phyloP scores from a whole-genome alignment of 2,797 vertebrate genomes.

The Acanthurus lineatus region DNA sequence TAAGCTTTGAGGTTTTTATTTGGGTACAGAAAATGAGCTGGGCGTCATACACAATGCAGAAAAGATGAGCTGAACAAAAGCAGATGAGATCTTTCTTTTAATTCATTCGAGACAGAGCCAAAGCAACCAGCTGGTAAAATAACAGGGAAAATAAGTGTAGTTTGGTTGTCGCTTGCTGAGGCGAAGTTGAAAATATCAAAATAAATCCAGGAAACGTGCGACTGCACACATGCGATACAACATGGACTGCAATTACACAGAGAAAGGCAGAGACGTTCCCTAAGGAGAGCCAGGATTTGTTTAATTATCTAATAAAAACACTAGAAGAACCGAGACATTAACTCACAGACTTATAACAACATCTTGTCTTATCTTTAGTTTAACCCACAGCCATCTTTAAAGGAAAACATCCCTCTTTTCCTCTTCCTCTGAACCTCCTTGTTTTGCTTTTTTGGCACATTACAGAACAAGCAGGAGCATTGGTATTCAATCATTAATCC shows the following conservation, averaged over 20 bases:
- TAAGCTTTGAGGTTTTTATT: conserved; percentile 35
- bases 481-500: conserved; percentile 83
- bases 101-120: conserved; percentile 38
- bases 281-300: conserved; percentile 22
- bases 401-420: conserved; percentile 55
- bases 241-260: conserved; percentile 17
- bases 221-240: conserved; percentile 25
- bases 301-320: conserved; percentile 52
- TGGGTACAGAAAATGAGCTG: conserved; percentile 20
- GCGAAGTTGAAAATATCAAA: conserved; percentile 20
- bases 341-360: conserved; percentile 37
- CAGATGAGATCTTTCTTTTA: conserved; percentile 20
- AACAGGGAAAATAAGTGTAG: not conserved
- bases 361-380: conserved; percentile 51
- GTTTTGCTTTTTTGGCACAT: conserved; percentile 67
- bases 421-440: conserved; percentile 51
- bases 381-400: conserved; percentile 67
- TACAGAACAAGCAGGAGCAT: conserved; percentile 62
- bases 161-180: conserved; percentile 15
- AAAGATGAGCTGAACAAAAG: conserved; percentile 32
- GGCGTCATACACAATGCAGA: conserved; percentile 10
- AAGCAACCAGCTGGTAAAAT: conserved; percentile 17
- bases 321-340: conserved; percentile 42
- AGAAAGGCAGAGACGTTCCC: conserved; percentile 22
- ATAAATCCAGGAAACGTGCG: conserved; percentile 24